Evolutionary conservation across 2,888 invertebrate species (phyloP).

Genomic region (Xanthorhoe designata): DNA sequence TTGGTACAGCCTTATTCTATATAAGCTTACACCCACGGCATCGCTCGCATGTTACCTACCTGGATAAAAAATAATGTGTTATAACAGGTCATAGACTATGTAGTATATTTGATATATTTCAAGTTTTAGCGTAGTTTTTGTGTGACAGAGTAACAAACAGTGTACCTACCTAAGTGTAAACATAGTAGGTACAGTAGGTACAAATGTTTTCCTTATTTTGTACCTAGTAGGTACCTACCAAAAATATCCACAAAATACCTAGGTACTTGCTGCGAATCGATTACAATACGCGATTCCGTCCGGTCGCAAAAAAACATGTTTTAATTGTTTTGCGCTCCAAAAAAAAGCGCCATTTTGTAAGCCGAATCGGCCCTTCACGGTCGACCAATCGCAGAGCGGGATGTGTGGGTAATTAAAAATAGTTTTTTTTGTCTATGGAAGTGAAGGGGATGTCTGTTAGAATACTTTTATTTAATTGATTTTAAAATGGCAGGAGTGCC

Average conservation of each 20-base stretch:
- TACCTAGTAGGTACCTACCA: conserved; percentile 20
- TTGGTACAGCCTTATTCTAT: neutral
- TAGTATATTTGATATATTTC: too few relatives aligned
- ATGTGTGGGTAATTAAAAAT: conserved; percentile 36
- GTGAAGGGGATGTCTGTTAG: neutral
- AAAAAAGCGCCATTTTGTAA: conserved; percentile 57
- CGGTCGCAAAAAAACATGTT: conserved; percentile 44
- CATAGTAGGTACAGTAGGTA: neutral
- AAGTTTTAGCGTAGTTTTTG: too few relatives aligned
- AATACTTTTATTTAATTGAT: neutral
- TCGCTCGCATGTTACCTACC: too few relatives aligned
- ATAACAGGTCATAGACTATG: too few relatives aligned
- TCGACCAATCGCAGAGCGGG: conserved; percentile 54
- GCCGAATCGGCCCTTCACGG: conserved; percentile 62
- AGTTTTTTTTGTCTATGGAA: conserved; percentile 25
- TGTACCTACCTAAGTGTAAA: too few relatives aligned
- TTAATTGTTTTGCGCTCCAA: conserved; percentile 58
- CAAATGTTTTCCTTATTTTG: neutral
- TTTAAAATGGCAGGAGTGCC: neutral
- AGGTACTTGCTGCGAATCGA: conserved; percentile 40
- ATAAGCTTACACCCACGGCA: too few relatives aligned
- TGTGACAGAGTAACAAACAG: too few relatives aligned
- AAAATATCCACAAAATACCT: conserved; percentile 15
- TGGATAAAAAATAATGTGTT: too few relatives aligned
- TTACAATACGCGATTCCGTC: conserved; percentile 39